Evolutionary conservation across 2,113 vertebrate species (phyloP).

Genomic region (Glareola pratincola): DNA sequence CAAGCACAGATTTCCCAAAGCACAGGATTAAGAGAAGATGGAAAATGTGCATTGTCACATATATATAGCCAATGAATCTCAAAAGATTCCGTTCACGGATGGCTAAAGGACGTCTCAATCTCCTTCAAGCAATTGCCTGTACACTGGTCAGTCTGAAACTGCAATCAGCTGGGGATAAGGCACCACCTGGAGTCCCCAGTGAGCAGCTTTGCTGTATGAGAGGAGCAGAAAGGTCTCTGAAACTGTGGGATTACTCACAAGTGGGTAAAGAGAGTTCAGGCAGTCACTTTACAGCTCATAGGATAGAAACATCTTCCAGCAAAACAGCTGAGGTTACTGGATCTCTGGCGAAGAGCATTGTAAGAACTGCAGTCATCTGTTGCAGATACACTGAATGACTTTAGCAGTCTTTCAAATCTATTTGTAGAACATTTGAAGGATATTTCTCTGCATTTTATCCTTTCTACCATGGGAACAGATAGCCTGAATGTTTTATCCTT

Average conservation of each 20-base stretch:
- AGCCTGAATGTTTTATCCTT: neutral
- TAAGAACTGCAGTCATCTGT: neutral
- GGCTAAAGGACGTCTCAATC: neutral
- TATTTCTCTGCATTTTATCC: neutral
- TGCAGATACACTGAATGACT: neutral
- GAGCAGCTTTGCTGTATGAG: neutral
- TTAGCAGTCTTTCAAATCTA: neutral
- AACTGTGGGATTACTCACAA: neutral
- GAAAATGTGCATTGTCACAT: neutral
- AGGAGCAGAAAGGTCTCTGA: neutral
- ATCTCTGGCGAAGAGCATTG: neutral
- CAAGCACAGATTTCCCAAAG: neutral
- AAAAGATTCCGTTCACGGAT: neutral
- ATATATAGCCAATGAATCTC: neutral
- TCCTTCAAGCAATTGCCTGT: neutral
- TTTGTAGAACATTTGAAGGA: neutral
- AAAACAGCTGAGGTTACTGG: neutral
- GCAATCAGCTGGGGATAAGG: neutral
- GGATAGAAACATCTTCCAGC: neutral
- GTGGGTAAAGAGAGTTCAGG: neutral
- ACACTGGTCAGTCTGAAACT: neutral
- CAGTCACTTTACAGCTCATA: neutral
- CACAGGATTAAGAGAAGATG: neutral
- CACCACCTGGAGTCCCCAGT: neutral
- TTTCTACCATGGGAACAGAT: neutral